Evolutionary conservation across 2,113 vertebrate genomes (phyloP).

Genomic region (Tragelaphus buxtoni): DNA sequence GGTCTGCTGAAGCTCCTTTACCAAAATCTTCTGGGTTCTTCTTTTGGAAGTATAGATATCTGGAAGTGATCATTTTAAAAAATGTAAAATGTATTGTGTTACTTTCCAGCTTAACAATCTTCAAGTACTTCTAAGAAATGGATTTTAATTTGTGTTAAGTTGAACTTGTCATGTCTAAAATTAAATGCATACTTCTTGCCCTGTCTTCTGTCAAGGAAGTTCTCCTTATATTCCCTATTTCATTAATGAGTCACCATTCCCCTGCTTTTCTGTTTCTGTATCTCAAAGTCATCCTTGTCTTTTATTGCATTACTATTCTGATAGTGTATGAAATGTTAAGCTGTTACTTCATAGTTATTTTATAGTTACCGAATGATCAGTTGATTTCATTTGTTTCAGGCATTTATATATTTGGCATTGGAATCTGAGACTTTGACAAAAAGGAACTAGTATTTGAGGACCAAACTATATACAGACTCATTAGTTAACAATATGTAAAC

Average conservation of each 20-base stretch:
- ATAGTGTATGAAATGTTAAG: not conserved
- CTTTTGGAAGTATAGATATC: not conserved
- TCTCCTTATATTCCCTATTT: not conserved
- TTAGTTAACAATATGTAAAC: not conserved
- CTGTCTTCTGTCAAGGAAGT: not conserved
- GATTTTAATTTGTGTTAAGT: not conserved
- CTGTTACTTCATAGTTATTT: not conserved
- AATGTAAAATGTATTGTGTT: not conserved
- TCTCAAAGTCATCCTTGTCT: not conserved
- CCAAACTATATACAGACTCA: not conserved
- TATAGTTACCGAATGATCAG: not conserved
- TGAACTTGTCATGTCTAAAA: not conserved
- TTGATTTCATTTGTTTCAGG: not conserved
- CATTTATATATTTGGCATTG: not conserved
- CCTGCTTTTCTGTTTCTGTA: not conserved
- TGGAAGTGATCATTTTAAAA: not conserved
- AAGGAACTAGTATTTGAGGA: not conserved
- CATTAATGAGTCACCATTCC: not conserved
- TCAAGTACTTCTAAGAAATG: not conserved
- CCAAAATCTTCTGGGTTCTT: not conserved
- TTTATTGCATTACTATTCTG: not conserved
- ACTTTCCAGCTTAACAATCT: not conserved
- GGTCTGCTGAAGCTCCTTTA: not conserved
- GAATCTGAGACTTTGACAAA: not conserved
- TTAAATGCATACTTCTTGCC: not conserved